Percentiles rank a stretch among this genome's conserved stretches.
Conservation (phyloP, 2,113 vertebrate species). For the Meriones unguiculatus region DNA sequence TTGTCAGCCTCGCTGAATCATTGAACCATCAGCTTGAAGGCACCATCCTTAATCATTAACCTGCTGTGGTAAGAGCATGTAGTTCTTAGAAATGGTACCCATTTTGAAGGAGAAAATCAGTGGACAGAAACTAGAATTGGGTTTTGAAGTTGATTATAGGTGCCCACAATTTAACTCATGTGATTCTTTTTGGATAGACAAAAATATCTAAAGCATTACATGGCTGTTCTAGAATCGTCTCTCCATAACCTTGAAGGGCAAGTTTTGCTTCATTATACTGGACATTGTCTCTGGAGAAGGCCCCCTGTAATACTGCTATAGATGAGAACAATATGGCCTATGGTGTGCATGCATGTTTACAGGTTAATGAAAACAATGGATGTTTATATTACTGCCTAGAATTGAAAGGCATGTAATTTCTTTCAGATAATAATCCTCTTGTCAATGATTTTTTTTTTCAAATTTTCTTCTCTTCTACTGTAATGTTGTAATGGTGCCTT, state of each 20-base stretch:
- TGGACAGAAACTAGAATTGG: neutral
- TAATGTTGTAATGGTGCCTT: neutral
- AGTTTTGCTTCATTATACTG: neutral
- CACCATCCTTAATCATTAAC: neutral
- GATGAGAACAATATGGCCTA: constrained; percentile 8
- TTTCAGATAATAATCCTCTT: neutral
- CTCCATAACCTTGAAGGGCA: neutral
- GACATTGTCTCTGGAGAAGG: neutral
- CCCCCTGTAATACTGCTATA: neutral
- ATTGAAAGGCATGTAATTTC: neutral
- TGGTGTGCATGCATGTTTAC: neutral
- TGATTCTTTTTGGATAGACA: neutral
- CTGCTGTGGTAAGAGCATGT: neutral
- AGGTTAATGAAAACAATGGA: neutral
- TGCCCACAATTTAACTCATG: neutral
- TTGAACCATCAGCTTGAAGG: neutral
- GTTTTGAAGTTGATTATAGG: constrained; percentile 3
- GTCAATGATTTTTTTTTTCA: neutral
- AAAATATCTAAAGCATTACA: neutral
- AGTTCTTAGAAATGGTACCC: neutral
- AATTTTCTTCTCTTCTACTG: neutral
- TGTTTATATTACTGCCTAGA: neutral
- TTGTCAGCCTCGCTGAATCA: neutral
- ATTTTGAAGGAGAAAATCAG: neutral
- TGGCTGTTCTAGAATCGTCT: constrained; percentile 6